Percentiles rank a stretch among this genome's conserved stretches.
These are phyloP conservation scores for Abramis brama DNA, from an alignment of 2,113 vertebrate genomes.

Conservation along the genomic window DNA sequence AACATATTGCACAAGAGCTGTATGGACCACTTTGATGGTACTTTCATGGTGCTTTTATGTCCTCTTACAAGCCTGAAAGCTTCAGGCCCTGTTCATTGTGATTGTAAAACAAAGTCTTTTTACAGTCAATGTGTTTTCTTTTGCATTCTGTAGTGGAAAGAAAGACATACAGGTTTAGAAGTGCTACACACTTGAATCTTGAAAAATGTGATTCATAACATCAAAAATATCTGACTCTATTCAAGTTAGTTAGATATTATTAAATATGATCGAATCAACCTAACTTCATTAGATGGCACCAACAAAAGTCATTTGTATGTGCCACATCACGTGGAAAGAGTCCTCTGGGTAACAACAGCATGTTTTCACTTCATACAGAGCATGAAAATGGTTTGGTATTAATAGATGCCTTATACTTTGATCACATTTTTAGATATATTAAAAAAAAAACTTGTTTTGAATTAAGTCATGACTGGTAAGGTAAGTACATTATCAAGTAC, in stretches of 20 bases:
- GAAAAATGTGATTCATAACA: not conserved
- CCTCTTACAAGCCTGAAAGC: not conserved
- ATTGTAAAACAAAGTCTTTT: not conserved
- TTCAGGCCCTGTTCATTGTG: not conserved
- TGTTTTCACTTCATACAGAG: not conserved
- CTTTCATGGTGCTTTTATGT: not conserved
- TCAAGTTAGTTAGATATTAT: not conserved
- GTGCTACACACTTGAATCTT: not conserved
- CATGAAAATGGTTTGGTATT: not conserved
- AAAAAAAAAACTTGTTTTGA: too few relatives aligned
- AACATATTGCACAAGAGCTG: not conserved
- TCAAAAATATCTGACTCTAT: too few relatives aligned
- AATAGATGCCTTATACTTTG: not conserved
- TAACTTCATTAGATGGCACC: not conserved
- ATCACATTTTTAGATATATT: not conserved
- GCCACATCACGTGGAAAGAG: not conserved
- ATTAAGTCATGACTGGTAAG: not conserved
- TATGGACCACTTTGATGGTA: not conserved
- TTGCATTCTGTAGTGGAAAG: not conserved
- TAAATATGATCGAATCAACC: not conserved
- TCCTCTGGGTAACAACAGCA: not conserved
- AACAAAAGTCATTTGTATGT: not conserved
- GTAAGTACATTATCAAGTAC: not conserved
- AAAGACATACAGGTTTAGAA: not conserved
- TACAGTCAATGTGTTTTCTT: not conserved